These are phyloP conservation scores for Hemiprocne comata DNA, from an alignment of 2,113 vertebrate species.

Conservation along the genomic window DNA sequence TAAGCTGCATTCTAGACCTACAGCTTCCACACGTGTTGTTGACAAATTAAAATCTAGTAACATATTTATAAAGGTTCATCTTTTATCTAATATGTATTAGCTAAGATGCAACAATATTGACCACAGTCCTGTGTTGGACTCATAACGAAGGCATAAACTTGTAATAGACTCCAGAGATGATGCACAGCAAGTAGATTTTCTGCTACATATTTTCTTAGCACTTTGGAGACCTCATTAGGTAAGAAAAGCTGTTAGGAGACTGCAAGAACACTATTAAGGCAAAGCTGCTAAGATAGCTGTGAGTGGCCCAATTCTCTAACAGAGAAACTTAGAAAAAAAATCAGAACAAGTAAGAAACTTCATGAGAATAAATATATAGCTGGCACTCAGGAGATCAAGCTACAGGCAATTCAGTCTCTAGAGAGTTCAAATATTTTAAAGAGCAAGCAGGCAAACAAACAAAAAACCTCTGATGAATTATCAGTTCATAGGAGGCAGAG, in stretches of 20 bases:
- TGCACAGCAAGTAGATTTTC: background rate
- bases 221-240: slow-evolving; percentile 41
- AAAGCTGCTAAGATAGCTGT: background rate
- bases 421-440: background rate
- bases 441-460: background rate
- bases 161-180: background rate
- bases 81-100: background rate
- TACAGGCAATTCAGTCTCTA: background rate
- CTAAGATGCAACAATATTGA: background rate
- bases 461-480: background rate
- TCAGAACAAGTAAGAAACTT: slow-evolving; percentile 7
- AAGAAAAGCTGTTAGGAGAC: slow-evolving; percentile 25
- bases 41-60: background rate
- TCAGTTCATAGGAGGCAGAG: background rate
- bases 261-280: background rate
- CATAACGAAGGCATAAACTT: slow-evolving; percentile 8
- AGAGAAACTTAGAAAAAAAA: background rate
- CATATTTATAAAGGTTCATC: background rate
- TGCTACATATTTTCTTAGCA: background rate
- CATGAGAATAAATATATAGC: background rate
- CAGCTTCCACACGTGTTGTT: background rate
- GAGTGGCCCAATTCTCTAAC: background rate
- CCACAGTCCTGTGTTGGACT: background rate
- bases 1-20: background rate
- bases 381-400: background rate